phyloP scores from a whole-genome alignment of 2,888 invertebrate species.

The Hirtodrosophila duncani region DNA sequence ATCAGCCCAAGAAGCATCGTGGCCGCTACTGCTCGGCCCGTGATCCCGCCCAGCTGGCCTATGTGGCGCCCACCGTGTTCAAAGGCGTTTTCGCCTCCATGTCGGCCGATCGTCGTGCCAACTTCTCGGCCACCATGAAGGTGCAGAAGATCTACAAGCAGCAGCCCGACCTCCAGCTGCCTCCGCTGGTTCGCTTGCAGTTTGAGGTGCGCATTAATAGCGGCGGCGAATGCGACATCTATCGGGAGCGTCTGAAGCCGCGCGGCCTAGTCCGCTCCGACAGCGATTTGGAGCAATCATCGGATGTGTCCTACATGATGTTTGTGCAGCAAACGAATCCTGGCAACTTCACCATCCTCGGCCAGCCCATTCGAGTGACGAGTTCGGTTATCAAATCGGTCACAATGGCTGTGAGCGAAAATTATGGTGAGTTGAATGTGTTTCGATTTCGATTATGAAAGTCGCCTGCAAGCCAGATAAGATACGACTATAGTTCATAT shows the following conservation, averaged over 20 bases:
- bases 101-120: slow-evolving; percentile 80
- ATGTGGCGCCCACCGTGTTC: slow-evolving; percentile 83
- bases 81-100: slow-evolving; percentile 83
- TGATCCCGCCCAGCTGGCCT: slow-evolving; percentile 83
- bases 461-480: too few species aligned
- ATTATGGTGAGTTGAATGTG: slow-evolving; percentile 77
- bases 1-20: slow-evolving; percentile 42
- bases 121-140: slow-evolving; percentile 84
- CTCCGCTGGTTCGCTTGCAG: slow-evolving; percentile 75
- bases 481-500: too few species aligned
- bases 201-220: slow-evolving; percentile 76
- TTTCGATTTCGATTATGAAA: slow-evolving; percentile 26
- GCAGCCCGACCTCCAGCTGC: slow-evolving; percentile 78
- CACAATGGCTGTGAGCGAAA: slow-evolving; percentile 77
- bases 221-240: slow-evolving; percentile 78
- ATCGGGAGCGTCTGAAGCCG: slow-evolving; percentile 75
- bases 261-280: slow-evolving; percentile 74
- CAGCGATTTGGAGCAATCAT: slow-evolving; percentile 76
- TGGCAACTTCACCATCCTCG: slow-evolving; percentile 78
- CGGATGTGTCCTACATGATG: slow-evolving; percentile 73
- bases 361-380: slow-evolving; percentile 77
- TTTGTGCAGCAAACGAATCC: slow-evolving; percentile 78
- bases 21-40: slow-evolving; percentile 81
- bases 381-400: slow-evolving; percentile 74
- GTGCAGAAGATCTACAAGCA: slow-evolving; percentile 83